A percentile compares a stretch with the other conserved stretches of the same genome.
Conservation (phyloP, 2,888 invertebrate genomes). For the Atethmia centrago region DNA sequence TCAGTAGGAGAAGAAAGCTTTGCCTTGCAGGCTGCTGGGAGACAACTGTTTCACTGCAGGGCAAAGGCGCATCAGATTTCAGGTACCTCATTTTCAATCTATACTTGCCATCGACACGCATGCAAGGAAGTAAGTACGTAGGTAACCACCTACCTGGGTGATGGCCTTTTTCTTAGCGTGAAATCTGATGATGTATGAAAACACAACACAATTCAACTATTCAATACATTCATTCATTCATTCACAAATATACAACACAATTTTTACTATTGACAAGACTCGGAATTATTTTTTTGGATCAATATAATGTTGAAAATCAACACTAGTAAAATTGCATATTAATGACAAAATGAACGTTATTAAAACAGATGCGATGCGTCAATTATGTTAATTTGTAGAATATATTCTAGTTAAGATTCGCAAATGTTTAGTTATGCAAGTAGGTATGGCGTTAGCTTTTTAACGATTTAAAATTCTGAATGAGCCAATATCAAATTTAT, state of each 20-base stretch:
- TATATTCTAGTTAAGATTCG: neutral
- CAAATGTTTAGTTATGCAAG: constrained; percentile 9
- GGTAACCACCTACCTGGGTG: too few species aligned
- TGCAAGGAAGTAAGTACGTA: neutral
- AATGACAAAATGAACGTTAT: neutral
- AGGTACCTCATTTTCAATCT: neutral
- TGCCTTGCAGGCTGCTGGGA: neutral
- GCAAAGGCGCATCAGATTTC: neutral
- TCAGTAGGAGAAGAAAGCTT: neutral
- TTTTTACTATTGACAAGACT: too few species aligned
- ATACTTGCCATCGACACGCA: too few species aligned
- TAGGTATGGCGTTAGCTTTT: neutral
- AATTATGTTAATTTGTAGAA: constrained; percentile 16
- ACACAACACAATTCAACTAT: neutral
- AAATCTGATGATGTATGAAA: neutral
- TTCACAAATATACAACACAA: too few species aligned
- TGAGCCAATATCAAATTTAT: neutral
- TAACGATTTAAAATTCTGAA: neutral
- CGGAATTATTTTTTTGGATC: too few species aligned
- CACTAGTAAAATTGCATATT: neutral
- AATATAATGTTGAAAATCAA: neutral
- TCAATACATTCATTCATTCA: too few species aligned
- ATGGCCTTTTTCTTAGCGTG: too few species aligned
- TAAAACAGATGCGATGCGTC: neutral
- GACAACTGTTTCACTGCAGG: neutral